Evolutionary conservation across 2,113 vertebrate genomes (phyloP).

Genomic region (Megaceryle torquata): DNA sequence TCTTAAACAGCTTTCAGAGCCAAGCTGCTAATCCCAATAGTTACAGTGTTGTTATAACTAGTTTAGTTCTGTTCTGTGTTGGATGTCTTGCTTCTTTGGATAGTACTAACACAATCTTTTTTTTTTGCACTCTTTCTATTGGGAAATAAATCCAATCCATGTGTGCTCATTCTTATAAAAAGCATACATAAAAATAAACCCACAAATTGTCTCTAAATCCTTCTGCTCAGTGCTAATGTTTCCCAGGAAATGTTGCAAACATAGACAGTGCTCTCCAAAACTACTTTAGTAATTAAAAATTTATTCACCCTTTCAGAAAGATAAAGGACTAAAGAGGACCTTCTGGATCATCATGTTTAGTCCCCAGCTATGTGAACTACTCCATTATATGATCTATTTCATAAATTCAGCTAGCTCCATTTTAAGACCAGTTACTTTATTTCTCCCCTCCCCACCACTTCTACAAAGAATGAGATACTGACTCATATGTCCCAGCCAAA

Average conservation of each 20-base stretch:
- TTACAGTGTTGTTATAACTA: background rate
- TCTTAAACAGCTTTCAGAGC: background rate
- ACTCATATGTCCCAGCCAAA: background rate
- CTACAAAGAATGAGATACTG: background rate
- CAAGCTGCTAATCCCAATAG: background rate
- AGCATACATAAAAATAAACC: background rate
- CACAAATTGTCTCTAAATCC: background rate
- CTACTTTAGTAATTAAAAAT: background rate
- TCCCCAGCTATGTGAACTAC: background rate
- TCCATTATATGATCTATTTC: background rate
- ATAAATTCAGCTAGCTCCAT: background rate
- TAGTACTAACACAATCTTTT: background rate
- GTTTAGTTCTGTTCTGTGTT: background rate
- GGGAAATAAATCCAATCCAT: conserved; percentile 17
- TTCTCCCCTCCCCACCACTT: background rate
- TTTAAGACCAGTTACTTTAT: background rate
- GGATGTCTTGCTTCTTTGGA: background rate
- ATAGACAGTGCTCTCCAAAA: background rate
- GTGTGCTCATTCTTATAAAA: conserved; percentile 8
- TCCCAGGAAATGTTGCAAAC: background rate
- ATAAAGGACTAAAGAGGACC: background rate
- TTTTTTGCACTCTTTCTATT: background rate
- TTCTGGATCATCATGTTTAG: background rate
- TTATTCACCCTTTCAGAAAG: background rate
- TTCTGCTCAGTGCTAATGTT: background rate